phyloP scores from a whole-genome alignment of 2,797 vertebrate genomes.

The Siniperca obscura region DNA sequence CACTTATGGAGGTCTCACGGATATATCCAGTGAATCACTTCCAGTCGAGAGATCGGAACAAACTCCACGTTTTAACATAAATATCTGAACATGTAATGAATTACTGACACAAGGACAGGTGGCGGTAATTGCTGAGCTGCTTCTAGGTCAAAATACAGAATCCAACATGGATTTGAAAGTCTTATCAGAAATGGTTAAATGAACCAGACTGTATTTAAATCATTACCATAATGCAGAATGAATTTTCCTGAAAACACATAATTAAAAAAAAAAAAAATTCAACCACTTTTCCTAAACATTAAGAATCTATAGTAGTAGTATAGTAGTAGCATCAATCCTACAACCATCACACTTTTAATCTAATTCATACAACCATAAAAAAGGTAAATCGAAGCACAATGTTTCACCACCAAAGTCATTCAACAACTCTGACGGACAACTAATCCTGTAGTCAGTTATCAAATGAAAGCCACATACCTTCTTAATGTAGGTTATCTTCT shows the following conservation, averaged over 20 bases:
- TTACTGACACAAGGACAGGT: background rate
- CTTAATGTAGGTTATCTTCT: constrained; percentile 2
- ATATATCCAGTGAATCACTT: background rate
- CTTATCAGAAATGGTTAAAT: background rate
- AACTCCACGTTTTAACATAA: background rate
- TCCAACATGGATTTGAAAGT: background rate
- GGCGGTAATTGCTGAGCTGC: background rate
- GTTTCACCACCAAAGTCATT: constrained; percentile 11
- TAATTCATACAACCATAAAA: background rate
- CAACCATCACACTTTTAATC: background rate
- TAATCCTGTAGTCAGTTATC: background rate
- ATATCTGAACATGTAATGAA: background rate
- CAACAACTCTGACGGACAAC: background rate
- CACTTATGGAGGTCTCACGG: background rate
- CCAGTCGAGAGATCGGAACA: background rate
- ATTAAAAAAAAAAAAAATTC: background rate
- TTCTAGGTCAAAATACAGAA: background rate
- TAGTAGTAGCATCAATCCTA: background rate
- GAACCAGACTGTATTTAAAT: background rate
- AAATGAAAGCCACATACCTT: constrained; percentile 65
- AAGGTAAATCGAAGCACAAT: background rate
- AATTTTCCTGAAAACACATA: background rate
- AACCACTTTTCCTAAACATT: background rate
- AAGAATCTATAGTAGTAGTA: too few species aligned
- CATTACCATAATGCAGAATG: background rate